These are phyloP conservation scores for Heliconius eleuchia DNA, from an alignment of 1,140 invertebrate species.

Conservation along the genomic window DNA sequence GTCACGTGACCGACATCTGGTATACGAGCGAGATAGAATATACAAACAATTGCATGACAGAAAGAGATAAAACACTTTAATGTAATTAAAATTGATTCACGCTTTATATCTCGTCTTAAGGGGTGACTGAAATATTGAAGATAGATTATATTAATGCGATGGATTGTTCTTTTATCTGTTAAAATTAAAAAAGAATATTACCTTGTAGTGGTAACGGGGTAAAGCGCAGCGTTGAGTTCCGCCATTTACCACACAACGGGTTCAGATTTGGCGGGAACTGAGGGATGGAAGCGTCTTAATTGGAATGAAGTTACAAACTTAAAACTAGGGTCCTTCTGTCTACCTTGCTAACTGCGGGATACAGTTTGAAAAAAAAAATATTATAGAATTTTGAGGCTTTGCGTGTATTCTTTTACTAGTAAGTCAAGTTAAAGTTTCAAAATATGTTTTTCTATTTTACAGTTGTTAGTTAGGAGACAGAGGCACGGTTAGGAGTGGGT, in stretches of 20 bases:
- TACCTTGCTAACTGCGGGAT: not conserved
- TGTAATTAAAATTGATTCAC: conserved; percentile 1
- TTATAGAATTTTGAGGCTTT: too few relatives aligned
- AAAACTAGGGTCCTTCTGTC: not conserved
- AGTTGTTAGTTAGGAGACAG: too few relatives aligned
- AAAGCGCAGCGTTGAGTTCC: not conserved
- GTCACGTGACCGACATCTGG: conserved; percentile 44
- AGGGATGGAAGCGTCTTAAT: not conserved
- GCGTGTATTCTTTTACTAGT: too few relatives aligned
- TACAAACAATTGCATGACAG: not conserved
- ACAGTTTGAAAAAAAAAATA: not conserved
- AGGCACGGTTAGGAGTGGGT: too few relatives aligned
- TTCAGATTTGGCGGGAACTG: not conserved
- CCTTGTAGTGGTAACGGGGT: not conserved
- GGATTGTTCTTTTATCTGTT: not conserved
- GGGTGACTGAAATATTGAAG: not conserved
- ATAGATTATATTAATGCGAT: not conserved
- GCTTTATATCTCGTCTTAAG: conserved; percentile 9
- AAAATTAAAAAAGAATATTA: not conserved
- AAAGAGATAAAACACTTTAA: not conserved
- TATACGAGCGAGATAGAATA: conserved; percentile 43
- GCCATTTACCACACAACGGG: not conserved
- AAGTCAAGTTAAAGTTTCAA: too few relatives aligned
- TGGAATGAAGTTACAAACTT: not conserved
- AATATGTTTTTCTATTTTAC: too few relatives aligned